These are phyloP conservation scores for Scomber colias DNA, from an alignment of 2,113 vertebrate genomes.

Conservation along the genomic window DNA sequence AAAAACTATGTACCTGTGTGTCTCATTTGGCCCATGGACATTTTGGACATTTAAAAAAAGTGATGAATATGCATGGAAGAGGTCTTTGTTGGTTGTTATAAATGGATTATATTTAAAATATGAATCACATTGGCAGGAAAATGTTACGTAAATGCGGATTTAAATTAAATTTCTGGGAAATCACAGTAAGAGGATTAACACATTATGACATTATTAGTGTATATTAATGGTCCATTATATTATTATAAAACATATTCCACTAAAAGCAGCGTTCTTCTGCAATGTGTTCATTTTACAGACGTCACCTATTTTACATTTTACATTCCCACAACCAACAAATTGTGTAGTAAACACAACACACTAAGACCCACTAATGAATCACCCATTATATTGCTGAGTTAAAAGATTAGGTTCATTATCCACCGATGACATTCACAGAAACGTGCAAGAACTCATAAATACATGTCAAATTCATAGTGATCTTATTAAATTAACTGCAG, in stretches of 20 bases:
- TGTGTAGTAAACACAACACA: too few relatives aligned
- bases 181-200: constrained; percentile 14
- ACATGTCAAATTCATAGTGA: constrained; percentile 28
- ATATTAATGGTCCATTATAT: not conserved
- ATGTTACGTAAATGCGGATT: not conserved
- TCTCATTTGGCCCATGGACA: not conserved
- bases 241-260: not conserved
- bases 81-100: not conserved
- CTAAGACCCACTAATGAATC: not conserved
- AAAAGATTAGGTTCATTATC: not conserved
- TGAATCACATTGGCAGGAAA: not conserved
- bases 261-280: not conserved
- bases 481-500: constrained; percentile 31
- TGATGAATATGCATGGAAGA: constrained; percentile 1
- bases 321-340: not conserved
- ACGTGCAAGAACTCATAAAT: constrained; percentile 32
- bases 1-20: not conserved
- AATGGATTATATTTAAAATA: constrained; percentile 11
- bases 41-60: not conserved
- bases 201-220: not conserved
- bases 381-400: not conserved
- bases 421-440: constrained; percentile 38
- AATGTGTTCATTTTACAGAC: too few relatives aligned
- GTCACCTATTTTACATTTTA: not conserved
- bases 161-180: not conserved